Percentiles rank a stretch among this genome's conserved stretches.
Evolutionary conservation across 2,888 invertebrate genomes (phyloP).

Genomic region (Buathra laborator): DNA sequence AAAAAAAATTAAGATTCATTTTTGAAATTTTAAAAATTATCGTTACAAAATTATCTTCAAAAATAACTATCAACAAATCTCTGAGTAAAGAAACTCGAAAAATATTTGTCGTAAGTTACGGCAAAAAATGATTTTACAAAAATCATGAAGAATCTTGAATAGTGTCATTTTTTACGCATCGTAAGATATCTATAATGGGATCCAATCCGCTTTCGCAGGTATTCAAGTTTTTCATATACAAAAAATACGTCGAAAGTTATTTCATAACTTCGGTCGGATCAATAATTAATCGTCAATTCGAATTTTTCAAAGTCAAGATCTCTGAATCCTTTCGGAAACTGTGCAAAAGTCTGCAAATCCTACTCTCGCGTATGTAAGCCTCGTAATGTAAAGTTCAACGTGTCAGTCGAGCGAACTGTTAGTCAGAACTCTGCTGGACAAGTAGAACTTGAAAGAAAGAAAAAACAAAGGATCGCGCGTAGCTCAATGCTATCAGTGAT

Average conservation of each 20-base stretch:
- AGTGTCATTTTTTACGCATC: too few relatives aligned
- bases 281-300: neutral
- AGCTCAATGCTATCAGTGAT: constrained; percentile 35
- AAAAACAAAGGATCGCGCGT: neutral
- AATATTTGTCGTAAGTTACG: too few relatives aligned
- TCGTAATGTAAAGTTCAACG: constrained; percentile 24
- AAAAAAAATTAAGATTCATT: neutral
- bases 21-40: neutral
- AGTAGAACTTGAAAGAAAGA: neutral
- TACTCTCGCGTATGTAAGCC: neutral
- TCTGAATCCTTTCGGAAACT: neutral
- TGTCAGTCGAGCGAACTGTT: neutral
- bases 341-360: neutral
- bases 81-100: too few relatives aligned
- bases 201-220: too few relatives aligned
- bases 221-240: neutral
- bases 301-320: neutral
- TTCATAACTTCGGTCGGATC: neutral
- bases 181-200: too few relatives aligned
- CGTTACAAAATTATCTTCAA: neutral
- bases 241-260: neutral
- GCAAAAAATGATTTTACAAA: too few relatives aligned
- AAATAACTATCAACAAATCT: neutral
- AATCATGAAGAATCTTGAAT: too few relatives aligned
- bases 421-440: neutral